Percentiles rank a stretch among this genome's conserved stretches.
Conservation (phyloP, 2,797 vertebrate genomes). For the Lepidocolaptes lacrymiger region DNA sequence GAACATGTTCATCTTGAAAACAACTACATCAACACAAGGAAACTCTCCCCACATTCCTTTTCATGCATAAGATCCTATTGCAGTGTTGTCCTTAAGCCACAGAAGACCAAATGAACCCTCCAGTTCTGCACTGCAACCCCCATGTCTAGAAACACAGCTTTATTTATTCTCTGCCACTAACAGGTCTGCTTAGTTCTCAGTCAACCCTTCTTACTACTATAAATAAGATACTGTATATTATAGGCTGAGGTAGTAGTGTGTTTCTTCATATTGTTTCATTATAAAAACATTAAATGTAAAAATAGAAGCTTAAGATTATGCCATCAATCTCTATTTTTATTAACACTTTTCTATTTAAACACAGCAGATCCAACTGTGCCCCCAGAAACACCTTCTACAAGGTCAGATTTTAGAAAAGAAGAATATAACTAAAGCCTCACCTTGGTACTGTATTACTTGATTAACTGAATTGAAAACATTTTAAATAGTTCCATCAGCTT, state of each 20-base stretch:
- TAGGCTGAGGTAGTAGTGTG: not conserved
- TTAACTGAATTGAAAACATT: not conserved
- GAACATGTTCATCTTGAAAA: constrained; percentile 92
- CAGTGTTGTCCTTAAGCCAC: constrained; percentile 90
- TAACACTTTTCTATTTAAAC: not conserved
- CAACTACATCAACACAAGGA: constrained; percentile 88
- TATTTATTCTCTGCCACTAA: constrained; percentile 55
- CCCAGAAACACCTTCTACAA: not conserved
- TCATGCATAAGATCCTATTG: constrained; percentile 91
- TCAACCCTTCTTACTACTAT: not conserved
- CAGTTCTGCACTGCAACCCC: not conserved
- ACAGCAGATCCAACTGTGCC: not conserved
- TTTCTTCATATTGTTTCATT: not conserved
- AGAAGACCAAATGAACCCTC: constrained; percentile 78
- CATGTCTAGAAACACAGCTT: not conserved
- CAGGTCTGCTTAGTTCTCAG: not conserved
- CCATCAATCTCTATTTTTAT: not conserved
- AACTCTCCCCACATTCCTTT: constrained; percentile 87
- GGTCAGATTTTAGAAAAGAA: not conserved
- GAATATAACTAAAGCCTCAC: not conserved
- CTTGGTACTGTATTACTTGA: not conserved
- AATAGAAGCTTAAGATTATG: not conserved
- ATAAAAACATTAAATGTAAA: not conserved
- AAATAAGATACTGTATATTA: not conserved
- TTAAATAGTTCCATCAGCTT: not conserved